These are phyloP conservation scores for Microchirus variegatus DNA, from an alignment of 2,797 vertebrate genomes.

Conservation along the genomic window DNA sequence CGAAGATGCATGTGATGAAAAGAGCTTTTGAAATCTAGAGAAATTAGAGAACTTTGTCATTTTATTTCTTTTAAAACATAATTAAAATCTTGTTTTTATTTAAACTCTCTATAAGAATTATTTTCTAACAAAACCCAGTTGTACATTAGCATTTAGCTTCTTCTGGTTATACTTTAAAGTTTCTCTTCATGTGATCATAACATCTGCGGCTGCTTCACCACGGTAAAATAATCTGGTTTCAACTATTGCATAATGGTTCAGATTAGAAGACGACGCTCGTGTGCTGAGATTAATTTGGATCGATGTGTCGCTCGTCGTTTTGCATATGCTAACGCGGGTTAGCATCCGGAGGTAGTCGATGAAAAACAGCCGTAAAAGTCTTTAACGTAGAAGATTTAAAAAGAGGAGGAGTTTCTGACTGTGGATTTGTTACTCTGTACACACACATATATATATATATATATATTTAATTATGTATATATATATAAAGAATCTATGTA, in stretches of 20 bases:
- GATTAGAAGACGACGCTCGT: constrained; percentile 65
- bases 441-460: constrained; percentile 16
- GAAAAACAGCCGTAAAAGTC: constrained; percentile 67
- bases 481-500: constrained; percentile 20
- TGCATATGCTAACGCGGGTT: constrained; percentile 73
- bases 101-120: constrained; percentile 54
- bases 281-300: constrained; percentile 72
- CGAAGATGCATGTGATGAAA: constrained; percentile 4
- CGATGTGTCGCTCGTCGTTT: constrained; percentile 50
- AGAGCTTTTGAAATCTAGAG: constrained; percentile 43
- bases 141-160: constrained; percentile 71
- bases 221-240: constrained; percentile 67
- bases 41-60: constrained; percentile 63
- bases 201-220: constrained; percentile 50
- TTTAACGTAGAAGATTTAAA: constrained; percentile 48
- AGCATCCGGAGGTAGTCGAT: constrained; percentile 79
- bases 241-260: constrained; percentile 75
- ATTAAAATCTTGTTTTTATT: constrained; percentile 56
- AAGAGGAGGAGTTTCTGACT: constrained; percentile 43
- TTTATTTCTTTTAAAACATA: too few species aligned
- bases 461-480: neutral
- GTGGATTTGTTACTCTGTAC: constrained; percentile 39
- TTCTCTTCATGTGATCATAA: constrained; percentile 60
- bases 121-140: constrained; percentile 62
- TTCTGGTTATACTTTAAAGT: constrained; percentile 51